Evolutionary conservation across 2,797 vertebrate species (phyloP).

Genomic region (Pseudochirops cupreus): DNA sequence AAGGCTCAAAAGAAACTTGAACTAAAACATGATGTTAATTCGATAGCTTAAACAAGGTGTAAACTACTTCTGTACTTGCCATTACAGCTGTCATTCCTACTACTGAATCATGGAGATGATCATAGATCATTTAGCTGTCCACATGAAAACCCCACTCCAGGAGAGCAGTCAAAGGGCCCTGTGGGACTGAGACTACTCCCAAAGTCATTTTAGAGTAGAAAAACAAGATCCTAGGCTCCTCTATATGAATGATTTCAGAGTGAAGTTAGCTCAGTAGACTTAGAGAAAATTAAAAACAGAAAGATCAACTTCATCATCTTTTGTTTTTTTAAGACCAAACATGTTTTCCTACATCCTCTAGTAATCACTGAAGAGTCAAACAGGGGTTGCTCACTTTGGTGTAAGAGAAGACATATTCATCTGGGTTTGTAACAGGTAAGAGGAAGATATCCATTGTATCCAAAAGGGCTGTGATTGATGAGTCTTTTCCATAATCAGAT

Average conservation of each 20-base stretch:
- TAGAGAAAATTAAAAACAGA: slow-evolving; percentile 38
- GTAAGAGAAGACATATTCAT: slow-evolving; percentile 91
- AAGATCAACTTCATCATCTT: slow-evolving; percentile 21
- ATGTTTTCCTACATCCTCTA: slow-evolving; percentile 2
- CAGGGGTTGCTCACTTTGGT: slow-evolving; percentile 84
- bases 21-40: too few relatives aligned
- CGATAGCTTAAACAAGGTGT: too few relatives aligned
- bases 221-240: slow-evolving; percentile 54
- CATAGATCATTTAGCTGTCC: too few relatives aligned
- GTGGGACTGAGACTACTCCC: slow-evolving; percentile 12
- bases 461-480: slow-evolving; percentile 90
- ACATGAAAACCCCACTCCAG: slow-evolving; percentile 48
- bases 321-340: slow-evolving; percentile 52
- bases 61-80: too few relatives aligned
- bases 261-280: slow-evolving; percentile 31
- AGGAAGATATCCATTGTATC: slow-evolving; percentile 92
- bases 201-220: slow-evolving; percentile 39
- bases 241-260: not conserved
- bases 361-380: not conserved
- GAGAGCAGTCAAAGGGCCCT: slow-evolving; percentile 57
- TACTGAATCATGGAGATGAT: slow-evolving; percentile 50
- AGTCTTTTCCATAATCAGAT: slow-evolving; percentile 87
- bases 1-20: too few relatives aligned
- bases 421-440: slow-evolving; percentile 91
- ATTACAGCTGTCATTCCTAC: slow-evolving; percentile 59